Percentiles rank a stretch among this genome's conserved stretches.
Conservation (phyloP, 92 coral and sea anemone genomes). For the Zoanthus sansibaricus region DNA sequence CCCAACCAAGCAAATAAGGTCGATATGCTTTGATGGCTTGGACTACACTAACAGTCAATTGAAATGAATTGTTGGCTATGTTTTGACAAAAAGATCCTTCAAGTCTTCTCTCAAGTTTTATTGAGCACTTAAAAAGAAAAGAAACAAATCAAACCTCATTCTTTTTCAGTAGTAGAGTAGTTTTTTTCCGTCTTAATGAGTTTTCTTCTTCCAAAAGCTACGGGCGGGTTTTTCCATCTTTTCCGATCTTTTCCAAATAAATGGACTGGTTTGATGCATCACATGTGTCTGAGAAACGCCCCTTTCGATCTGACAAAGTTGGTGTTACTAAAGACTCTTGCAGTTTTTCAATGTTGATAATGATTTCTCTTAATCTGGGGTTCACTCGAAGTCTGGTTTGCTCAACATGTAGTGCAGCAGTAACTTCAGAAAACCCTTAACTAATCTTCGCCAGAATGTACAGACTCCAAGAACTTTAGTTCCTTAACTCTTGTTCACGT, state of each 20-base stretch:
- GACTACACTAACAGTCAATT: not conserved
- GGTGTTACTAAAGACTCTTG: constrained; percentile 47
- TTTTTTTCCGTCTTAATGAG: not conserved
- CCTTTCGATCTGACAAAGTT: constrained; percentile 44
- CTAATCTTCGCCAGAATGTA: too few relatives aligned
- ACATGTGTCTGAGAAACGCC: constrained; percentile 48
- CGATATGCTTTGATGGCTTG: constrained; percentile 40
- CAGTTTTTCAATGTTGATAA: constrained; percentile 32
- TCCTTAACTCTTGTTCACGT: too few relatives aligned
- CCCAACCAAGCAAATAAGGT: not conserved
- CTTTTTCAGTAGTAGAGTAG: not conserved
- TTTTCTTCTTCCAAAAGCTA: constrained; percentile 51
- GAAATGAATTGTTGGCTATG: too few relatives aligned
- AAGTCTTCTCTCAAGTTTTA: too few relatives aligned
- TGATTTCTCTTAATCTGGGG: constrained; percentile 45
- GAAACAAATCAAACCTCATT: too few relatives aligned
- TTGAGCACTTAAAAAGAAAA: too few relatives aligned
- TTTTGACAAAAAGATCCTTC: too few relatives aligned
- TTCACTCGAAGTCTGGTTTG: constrained; percentile 58
- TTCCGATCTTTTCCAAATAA: constrained; percentile 48
- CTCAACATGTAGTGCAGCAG: not conserved
- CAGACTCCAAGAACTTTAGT: too few relatives aligned
- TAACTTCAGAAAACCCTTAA: too few relatives aligned
- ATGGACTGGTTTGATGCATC: constrained; percentile 53
- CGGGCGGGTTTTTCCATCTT: constrained; percentile 4